Percentiles rank a stretch among this genome's conserved stretches.
Evolutionary conservation across 2,888 invertebrate species (phyloP).

Genomic region (Spilosoma lubricipeda): DNA sequence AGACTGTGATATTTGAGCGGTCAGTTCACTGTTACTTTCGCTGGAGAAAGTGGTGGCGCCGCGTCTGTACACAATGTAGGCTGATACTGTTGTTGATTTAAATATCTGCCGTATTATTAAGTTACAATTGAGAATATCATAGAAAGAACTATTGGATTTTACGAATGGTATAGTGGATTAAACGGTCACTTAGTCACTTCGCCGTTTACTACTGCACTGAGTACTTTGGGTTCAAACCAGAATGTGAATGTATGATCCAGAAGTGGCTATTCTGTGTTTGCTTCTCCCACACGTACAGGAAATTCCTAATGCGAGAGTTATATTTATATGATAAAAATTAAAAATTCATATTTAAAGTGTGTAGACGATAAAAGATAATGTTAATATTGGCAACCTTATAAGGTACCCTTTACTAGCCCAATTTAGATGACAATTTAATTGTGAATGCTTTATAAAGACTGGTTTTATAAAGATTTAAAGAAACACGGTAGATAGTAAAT

Average conservation of each 20-base stretch:
- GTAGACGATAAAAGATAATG: too few relatives aligned
- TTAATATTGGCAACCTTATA: too few relatives aligned
- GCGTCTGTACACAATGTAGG: slow-evolving; percentile 12
- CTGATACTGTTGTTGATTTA: slow-evolving; percentile 4
- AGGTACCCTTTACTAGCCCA: too few relatives aligned
- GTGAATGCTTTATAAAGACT: background rate
- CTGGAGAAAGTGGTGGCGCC: slow-evolving; percentile 43
- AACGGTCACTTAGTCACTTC: background rate
- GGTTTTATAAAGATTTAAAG: background rate
- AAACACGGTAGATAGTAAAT: background rate
- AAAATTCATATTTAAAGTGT: too few relatives aligned
- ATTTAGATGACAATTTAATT: too few relatives aligned
- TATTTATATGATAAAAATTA: too few relatives aligned
- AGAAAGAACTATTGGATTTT: too few relatives aligned
- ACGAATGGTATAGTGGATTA: background rate
- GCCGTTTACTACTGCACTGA: background rate
- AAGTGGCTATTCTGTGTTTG: too few relatives aligned
- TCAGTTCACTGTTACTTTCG: slow-evolving; percentile 50
- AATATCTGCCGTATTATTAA: background rate
- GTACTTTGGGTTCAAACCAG: too few relatives aligned
- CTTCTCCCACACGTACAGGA: too few relatives aligned
- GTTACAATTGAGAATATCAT: background rate
- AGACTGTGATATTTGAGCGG: slow-evolving; percentile 45
- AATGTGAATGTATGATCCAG: too few relatives aligned
- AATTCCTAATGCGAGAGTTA: too few relatives aligned